Percentiles rank a stretch among this genome's conserved stretches.
Evolutionary conservation across 2,113 vertebrate species (phyloP).

Genomic region (Lanius collurio): DNA sequence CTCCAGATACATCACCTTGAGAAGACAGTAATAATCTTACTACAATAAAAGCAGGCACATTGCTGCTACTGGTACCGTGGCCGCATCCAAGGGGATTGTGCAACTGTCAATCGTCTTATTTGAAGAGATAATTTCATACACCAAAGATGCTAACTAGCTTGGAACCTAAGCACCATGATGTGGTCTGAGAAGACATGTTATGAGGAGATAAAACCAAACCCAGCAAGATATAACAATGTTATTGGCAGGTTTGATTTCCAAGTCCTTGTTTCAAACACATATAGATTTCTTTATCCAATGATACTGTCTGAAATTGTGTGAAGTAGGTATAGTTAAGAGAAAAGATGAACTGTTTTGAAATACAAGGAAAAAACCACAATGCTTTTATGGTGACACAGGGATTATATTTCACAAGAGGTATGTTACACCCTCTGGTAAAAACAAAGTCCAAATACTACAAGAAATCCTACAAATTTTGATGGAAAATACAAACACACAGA

Average conservation of each 20-base stretch:
- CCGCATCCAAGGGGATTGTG: not conserved
- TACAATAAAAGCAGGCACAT: not conserved
- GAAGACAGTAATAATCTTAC: not conserved
- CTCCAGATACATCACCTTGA: not conserved
- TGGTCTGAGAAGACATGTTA: not conserved
- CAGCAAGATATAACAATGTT: not conserved
- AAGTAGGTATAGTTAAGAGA: not conserved
- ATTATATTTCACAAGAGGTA: not conserved
- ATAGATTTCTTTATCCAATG: not conserved
- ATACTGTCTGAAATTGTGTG: not conserved
- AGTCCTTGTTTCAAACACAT: not conserved
- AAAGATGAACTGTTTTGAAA: not conserved
- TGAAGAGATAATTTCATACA: not conserved
- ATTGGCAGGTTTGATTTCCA: not conserved
- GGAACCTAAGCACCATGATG: not conserved
- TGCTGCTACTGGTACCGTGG: not conserved
- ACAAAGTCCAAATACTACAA: not conserved
- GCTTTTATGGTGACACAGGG: not conserved
- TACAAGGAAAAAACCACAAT: not conserved
- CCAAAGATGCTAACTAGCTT: not conserved
- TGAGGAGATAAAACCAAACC: not conserved
- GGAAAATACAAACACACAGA: not conserved
- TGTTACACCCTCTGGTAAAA: not conserved
- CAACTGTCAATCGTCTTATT: not conserved
- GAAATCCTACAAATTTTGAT: not conserved